Evolutionary conservation across 2,113 vertebrate genomes (phyloP).

Genomic region (Stercorarius parasiticus): DNA sequence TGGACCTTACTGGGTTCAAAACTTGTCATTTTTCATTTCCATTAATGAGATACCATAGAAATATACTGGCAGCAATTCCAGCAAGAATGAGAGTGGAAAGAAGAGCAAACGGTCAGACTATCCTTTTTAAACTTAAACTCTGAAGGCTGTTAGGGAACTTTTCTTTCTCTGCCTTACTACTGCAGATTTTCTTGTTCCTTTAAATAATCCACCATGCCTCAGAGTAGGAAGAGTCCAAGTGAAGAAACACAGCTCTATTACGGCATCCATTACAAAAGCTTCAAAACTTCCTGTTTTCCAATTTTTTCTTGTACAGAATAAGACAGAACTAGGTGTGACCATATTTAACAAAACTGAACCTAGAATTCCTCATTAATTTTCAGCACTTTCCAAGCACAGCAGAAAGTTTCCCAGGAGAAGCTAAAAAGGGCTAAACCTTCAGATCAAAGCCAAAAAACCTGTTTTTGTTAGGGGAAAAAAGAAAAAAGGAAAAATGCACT

Average conservation of each 20-base stretch:
- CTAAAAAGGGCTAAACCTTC: not conserved
- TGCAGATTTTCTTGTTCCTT: not conserved
- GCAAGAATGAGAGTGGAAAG: not conserved
- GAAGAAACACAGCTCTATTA: not conserved
- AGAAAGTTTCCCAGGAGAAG: not conserved
- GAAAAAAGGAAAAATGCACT: not conserved
- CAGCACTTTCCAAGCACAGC: not conserved
- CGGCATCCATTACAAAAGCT: not conserved
- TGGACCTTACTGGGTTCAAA: slow-evolving; percentile 16
- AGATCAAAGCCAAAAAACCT: not conserved
- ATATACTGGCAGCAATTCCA: not conserved
- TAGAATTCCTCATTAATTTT: slow-evolving; percentile 6
- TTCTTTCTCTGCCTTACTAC: not conserved
- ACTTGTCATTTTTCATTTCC: slow-evolving; percentile 24
- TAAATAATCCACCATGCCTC: not conserved
- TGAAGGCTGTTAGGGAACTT: not conserved
- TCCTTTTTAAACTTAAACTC: slow-evolving; percentile 22
- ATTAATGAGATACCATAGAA: slow-evolving; percentile 1
- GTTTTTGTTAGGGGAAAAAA: not conserved
- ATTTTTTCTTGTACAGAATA: not conserved
- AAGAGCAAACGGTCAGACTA: not conserved
- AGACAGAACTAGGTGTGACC: not conserved
- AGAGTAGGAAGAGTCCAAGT: not conserved
- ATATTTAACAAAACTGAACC: not conserved
- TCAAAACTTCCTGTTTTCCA: not conserved